phyloP scores from a whole-genome alignment of 2,113 vertebrate genomes.

The Aramus guarauna region DNA sequence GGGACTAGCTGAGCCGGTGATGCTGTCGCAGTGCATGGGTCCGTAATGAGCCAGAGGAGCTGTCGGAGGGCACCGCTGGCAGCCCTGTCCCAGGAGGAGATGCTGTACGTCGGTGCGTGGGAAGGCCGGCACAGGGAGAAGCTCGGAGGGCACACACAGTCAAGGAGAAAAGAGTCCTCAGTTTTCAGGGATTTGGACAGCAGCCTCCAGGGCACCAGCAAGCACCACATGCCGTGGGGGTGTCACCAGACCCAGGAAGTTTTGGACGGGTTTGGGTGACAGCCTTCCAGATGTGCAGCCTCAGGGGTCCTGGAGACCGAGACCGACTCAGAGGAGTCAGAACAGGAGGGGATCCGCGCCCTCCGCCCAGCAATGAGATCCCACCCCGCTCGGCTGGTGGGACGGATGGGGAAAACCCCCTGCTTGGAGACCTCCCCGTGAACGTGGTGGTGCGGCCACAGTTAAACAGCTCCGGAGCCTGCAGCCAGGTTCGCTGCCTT shows the following conservation, averaged over 20 bases:
- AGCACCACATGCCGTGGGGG: fast-evolving
- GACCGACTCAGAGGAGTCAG: not conserved
- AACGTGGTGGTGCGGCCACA: fast-evolving
- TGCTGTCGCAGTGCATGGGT: not conserved
- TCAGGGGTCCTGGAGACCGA: not conserved
- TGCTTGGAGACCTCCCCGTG: not conserved
- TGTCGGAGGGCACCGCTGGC: not conserved
- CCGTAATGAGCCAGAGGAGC: fast-evolving
- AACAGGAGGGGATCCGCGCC: not conserved
- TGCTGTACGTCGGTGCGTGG: fast-evolving
- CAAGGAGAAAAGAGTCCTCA: not conserved
- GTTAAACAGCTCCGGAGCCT: not conserved
- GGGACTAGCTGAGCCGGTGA: not conserved
- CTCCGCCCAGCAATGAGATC: fast-evolving
- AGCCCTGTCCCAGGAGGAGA: not conserved
- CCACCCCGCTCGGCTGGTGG: fast-evolving
- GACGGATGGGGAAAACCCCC: not conserved
- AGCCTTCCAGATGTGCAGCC: not conserved
- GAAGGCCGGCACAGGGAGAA: too few relatives aligned
- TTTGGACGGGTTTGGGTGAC: not conserved
- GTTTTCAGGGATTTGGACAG: not conserved
- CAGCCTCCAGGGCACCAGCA: fast-evolving
- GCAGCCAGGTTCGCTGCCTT: not conserved
- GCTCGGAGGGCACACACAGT: fast-evolving
- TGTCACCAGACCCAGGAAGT: not conserved